These are phyloP conservation scores for Acanthiza pusilla DNA, from an alignment of 2,797 vertebrate genomes.

Conservation along the genomic window DNA sequence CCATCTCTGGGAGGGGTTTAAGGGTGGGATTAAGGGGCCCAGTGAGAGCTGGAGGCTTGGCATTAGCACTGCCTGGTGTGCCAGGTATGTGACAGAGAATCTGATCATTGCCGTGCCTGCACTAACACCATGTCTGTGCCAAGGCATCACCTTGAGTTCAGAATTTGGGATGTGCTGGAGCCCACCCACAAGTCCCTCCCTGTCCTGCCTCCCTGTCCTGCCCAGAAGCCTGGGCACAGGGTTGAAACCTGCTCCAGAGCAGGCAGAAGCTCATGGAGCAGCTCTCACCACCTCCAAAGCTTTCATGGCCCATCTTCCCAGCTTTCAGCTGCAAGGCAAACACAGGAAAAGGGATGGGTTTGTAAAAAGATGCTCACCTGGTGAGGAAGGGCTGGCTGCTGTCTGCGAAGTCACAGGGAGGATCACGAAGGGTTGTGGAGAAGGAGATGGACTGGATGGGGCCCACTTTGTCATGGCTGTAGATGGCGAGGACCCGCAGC, in stretches of 20 bases:
- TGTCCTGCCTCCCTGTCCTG: neutral
- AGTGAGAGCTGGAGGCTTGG: neutral
- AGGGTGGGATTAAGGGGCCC: constrained; percentile 18
- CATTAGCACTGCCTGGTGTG: neutral
- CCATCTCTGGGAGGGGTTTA: neutral
- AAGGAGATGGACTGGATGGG: constrained; percentile 86
- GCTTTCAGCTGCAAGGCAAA: neutral
- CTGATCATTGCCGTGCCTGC: neutral
- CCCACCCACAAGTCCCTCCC: neutral
- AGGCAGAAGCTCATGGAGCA: neutral
- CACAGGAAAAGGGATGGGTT: neutral
- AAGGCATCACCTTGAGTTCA: neutral
- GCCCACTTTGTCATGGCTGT: constrained; percentile 75
- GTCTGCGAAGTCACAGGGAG: neutral
- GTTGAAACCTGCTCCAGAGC: neutral
- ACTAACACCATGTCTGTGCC: accelerated
- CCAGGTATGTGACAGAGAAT: neutral
- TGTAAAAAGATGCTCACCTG: constrained; percentile 71
- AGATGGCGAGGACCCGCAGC: constrained; percentile 76
- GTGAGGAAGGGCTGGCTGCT: constrained; percentile 62
- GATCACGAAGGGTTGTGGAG: constrained; percentile 62
- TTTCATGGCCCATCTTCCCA: neutral
- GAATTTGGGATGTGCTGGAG: neutral
- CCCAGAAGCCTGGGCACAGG: neutral
- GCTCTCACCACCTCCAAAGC: neutral